A percentile compares a stretch with the other conserved stretches of the same genome.
These are phyloP conservation scores for Daubentonia madagascariensis DNA, from an alignment of 2,113 vertebrate genomes.

Conservation along the genomic window DNA sequence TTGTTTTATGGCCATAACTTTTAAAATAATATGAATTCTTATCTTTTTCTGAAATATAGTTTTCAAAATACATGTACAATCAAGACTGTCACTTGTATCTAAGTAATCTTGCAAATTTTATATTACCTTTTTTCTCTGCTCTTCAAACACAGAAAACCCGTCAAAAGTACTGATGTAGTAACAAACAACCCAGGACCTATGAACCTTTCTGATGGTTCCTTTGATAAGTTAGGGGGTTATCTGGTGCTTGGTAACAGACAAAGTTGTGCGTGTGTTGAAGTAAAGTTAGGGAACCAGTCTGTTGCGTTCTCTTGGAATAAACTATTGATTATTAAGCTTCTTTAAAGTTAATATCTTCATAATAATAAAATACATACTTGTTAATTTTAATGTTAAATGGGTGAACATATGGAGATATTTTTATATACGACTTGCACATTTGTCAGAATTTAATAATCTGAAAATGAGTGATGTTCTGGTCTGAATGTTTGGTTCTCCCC, in stretches of 20 bases:
- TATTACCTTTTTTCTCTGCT: neutral
- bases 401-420: neutral
- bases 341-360: neutral
- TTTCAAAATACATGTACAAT: neutral
- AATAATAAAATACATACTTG: neutral
- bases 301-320: neutral
- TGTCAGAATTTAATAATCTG: conserved; percentile 4
- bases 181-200: neutral
- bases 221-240: neutral
- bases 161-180: neutral
- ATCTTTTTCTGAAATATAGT: neutral
- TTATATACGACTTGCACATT: neutral
- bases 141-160: neutral
- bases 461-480: neutral
- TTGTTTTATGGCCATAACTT: neutral
- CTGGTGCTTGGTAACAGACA: neutral
- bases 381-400: neutral
- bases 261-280: neutral
- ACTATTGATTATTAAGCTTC: neutral
- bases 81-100: neutral
- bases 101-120: neutral
- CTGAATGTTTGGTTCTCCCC: neutral
- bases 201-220: neutral
- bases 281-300: neutral
- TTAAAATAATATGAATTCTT: neutral